phyloP scores from a whole-genome alignment of 2,113 vertebrate species.

The Syrmaticus mikado region DNA sequence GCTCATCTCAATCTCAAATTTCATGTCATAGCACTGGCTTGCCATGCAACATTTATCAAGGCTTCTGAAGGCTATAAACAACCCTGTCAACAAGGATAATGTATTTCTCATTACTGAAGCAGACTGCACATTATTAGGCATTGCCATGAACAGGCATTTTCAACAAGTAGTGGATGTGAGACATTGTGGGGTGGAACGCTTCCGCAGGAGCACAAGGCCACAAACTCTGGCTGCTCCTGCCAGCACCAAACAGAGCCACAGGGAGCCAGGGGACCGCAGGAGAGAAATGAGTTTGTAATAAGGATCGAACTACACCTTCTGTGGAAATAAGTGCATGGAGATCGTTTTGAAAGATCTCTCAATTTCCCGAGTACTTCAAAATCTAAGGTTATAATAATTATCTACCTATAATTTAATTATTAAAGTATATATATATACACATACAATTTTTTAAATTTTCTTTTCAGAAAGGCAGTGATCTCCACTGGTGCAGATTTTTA shows the following conservation, averaged over 20 bases:
- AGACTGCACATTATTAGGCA: not conserved
- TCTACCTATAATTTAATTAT: not conserved
- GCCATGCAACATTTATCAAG: not conserved
- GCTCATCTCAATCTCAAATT: not conserved
- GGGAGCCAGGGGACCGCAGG: not conserved
- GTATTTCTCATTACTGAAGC: not conserved
- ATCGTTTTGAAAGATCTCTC: not conserved
- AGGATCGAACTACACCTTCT: not conserved
- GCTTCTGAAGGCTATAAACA: not conserved
- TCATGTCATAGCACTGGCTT: not conserved
- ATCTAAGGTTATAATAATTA: fast-evolving
- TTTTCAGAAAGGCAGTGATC: too few species aligned
- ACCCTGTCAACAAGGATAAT: not conserved
- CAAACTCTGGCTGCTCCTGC: not conserved
- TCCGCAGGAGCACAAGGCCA: not conserved
- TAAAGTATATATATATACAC: not conserved
- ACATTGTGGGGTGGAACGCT: not conserved
- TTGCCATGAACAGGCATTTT: not conserved
- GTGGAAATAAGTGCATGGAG: not conserved
- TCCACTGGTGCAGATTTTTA: too few species aligned
- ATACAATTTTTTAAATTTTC: too few species aligned
- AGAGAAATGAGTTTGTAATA: not conserved
- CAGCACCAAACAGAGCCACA: not conserved
- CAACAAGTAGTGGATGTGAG: fast-evolving
- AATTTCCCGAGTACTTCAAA: not conserved